Conservation (phyloP, 2,113 vertebrate genomes). For the Chitala chitala region DNA sequence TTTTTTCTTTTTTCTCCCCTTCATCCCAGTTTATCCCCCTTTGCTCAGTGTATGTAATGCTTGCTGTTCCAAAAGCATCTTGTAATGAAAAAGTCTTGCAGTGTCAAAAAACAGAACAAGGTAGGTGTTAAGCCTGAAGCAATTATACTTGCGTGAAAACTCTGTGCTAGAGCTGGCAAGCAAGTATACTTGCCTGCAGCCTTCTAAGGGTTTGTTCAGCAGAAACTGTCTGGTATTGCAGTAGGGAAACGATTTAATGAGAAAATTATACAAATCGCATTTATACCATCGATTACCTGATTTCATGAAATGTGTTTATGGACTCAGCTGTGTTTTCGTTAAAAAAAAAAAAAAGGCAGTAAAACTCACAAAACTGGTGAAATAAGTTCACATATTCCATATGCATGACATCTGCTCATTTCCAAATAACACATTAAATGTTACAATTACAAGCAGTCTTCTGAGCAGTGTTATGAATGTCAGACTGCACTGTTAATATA, state of each 20-base stretch:
- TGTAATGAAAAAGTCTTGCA: constrained; percentile 22
- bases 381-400: constrained; percentile 35
- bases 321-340: constrained; percentile 26
- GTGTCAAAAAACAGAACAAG: constrained; percentile 31
- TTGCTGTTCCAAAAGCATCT: constrained; percentile 20
- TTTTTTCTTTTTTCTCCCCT: constrained; percentile 1
- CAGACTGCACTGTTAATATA: not conserved
- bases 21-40: too few species aligned
- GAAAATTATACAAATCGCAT: not conserved
- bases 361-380: constrained; percentile 20
- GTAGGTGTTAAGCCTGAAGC: constrained; percentile 42
- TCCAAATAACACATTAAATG: constrained; percentile 35
- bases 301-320: not conserved
- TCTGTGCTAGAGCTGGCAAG: constrained; percentile 28
- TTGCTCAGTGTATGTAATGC: constrained; percentile 14
- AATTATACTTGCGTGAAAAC: constrained; percentile 46
- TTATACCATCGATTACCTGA: constrained; percentile 5
- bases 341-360: too few species aligned
- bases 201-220: constrained; percentile 53
- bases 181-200: constrained; percentile 47
- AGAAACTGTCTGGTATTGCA: not conserved
- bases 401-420: constrained; percentile 43
- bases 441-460: constrained; percentile 35
- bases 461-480: not conserved
- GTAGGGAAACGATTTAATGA: not conserved